A percentile compares a stretch with the other conserved stretches of the same genome.
Conservation (phyloP, 1,140 invertebrate genomes). For the Gonioctena quinquepunctata region DNA sequence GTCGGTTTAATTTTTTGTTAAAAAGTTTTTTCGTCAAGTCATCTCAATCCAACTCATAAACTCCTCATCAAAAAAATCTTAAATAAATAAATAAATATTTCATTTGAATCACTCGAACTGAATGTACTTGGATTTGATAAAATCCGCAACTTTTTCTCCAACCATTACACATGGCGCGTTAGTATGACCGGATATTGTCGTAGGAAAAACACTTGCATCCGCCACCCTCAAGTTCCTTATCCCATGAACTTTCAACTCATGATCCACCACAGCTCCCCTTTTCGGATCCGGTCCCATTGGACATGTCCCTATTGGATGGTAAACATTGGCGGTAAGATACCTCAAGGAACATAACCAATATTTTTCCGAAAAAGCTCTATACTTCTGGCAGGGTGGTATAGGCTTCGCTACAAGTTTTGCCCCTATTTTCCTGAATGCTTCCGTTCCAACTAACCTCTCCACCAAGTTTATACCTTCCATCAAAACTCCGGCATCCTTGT, state of each 20-base stretch:
- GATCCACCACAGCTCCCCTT: constrained; percentile 34
- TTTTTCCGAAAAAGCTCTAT: constrained; percentile 13
- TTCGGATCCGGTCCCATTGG: constrained; percentile 40
- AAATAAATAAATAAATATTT: too few species aligned
- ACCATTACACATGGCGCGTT: constrained; percentile 64
- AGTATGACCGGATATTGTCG: constrained; percentile 51
- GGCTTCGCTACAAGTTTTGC: constrained; percentile 63
- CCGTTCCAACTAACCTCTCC: constrained; percentile 63
- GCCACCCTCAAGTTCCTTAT: constrained; percentile 41
- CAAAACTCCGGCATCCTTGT: constrained; percentile 62
- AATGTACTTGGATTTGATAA: constrained; percentile 5
- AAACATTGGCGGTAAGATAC: constrained; percentile 39
- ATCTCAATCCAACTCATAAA: too few species aligned
- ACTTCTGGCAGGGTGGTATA: constrained; percentile 63
- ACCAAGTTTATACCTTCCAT: constrained; percentile 51
- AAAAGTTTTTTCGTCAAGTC: too few species aligned
- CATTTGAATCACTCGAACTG: too few species aligned
- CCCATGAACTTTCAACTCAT: constrained; percentile 36
- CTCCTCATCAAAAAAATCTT: too few species aligned
- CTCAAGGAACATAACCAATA: constrained; percentile 50
- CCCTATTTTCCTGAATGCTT: constrained; percentile 63
- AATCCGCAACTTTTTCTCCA: constrained; percentile 58
- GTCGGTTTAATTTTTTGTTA: too few species aligned
- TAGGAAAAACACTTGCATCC: constrained; percentile 47
- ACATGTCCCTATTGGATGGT: constrained; percentile 51